A percentile compares a stretch with the other conserved stretches of the same genome.
These are phyloP conservation scores for Gadopsis bispinosus DNA, from an alignment of 2,797 vertebrate genomes.

Conservation along the genomic window DNA sequence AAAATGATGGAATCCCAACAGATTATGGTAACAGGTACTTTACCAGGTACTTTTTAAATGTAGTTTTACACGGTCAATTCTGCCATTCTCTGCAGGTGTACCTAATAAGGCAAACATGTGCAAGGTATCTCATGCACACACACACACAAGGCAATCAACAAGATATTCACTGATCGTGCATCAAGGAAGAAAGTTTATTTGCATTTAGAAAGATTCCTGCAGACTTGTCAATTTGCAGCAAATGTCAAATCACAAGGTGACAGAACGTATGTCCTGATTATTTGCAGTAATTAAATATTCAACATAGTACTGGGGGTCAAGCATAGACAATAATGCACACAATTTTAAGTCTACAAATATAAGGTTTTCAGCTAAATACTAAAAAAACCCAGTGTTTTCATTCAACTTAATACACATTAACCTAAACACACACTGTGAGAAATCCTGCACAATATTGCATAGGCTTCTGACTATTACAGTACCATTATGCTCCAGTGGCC, in stretches of 20 bases:
- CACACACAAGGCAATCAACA: neutral
- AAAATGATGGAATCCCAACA: neutral
- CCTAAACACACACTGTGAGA: neutral
- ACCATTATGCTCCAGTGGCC: neutral
- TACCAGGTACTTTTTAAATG: neutral
- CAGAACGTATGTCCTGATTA: conserved; percentile 3
- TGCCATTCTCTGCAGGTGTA: neutral
- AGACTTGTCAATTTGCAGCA: conserved; percentile 27
- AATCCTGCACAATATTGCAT: conserved; percentile 46
- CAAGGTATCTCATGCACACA: neutral
- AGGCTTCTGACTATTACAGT: conserved; percentile 15
- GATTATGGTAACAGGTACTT: neutral
- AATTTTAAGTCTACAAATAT: neutral
- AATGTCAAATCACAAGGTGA: conserved; percentile 27
- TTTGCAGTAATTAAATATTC: conserved; percentile 36
- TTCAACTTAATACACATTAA: conserved; percentile 7
- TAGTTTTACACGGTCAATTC: neutral
- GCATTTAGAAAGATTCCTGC: conserved; percentile 27
- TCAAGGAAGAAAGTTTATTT: conserved; percentile 61
- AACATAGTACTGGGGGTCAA: conserved; percentile 28
- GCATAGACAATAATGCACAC: conserved; percentile 12
- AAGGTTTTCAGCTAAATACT: conserved; percentile 11
- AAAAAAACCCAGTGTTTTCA: conserved; percentile 42
- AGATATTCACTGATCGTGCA: neutral
- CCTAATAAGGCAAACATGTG: neutral